These are phyloP conservation scores for Capreolus pygargus DNA, from an alignment of 2,113 vertebrate genomes.

Conservation along the genomic window DNA sequence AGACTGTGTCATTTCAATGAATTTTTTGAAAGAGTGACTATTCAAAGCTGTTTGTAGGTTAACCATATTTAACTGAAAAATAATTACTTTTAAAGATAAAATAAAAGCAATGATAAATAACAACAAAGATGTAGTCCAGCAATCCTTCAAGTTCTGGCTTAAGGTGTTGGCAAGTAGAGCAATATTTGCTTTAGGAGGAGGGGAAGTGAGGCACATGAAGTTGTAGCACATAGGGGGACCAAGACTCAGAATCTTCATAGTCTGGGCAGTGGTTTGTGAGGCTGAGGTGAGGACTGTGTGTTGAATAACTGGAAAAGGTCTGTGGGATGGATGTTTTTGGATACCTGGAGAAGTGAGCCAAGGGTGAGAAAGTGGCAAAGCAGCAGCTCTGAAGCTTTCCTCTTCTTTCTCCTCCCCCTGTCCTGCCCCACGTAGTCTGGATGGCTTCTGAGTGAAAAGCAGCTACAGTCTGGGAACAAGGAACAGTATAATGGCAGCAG, in stretches of 20 bases:
- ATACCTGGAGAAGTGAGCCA: neutral
- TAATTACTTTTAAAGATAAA: neutral
- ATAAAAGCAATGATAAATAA: neutral
- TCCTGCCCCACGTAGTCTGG: fast-evolving
- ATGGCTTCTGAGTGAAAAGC: neutral
- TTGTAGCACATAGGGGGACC: neutral
- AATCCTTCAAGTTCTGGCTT: neutral
- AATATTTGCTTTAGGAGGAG: neutral
- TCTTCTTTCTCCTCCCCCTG: neutral
- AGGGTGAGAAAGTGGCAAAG: neutral
- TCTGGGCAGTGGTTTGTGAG: neutral
- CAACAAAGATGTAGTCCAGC: neutral
- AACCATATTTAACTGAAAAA: neutral
- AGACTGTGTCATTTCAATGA: neutral
- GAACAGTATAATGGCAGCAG: neutral
- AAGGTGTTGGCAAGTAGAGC: neutral
- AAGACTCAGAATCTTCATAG: neutral
- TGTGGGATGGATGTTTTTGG: neutral
- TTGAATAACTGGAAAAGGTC: neutral
- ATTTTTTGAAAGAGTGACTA: neutral
- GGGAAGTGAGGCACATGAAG: neutral
- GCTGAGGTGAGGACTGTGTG: neutral
- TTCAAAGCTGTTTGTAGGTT: neutral
- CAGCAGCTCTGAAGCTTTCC: neutral
- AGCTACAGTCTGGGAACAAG: neutral